Percentiles rank a stretch among this genome's conserved stretches.
These are phyloP conservation scores for Itoplectis maculator DNA, from an alignment of 2,888 invertebrate genomes.

Conservation along the genomic window DNA sequence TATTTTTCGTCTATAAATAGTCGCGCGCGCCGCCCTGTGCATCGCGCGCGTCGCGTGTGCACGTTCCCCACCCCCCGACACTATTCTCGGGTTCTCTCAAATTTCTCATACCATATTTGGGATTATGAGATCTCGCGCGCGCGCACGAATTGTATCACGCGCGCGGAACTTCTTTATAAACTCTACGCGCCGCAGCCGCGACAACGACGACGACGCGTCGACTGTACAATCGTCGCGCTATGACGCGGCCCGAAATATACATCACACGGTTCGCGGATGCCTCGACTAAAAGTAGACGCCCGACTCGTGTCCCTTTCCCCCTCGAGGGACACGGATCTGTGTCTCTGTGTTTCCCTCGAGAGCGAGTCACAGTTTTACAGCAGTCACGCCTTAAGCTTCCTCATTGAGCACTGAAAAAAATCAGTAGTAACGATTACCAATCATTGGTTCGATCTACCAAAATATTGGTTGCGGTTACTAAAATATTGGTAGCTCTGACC, in stretches of 20 bases:
- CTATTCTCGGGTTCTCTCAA: slow-evolving; percentile 84
- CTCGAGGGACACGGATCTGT: no score
- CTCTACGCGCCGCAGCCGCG: slow-evolving; percentile 11
- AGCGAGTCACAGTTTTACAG: not conserved
- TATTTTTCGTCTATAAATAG: slow-evolving; percentile 84
- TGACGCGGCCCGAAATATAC: slow-evolving; percentile 35
- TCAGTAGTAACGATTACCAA: no score
- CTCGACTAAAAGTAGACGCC: slow-evolving; percentile 59
- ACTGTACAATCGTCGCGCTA: slow-evolving; percentile 10
- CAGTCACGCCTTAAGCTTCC: not conserved
- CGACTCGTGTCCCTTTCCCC: slow-evolving; percentile 3
- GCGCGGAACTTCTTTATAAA: slow-evolving; percentile 60
- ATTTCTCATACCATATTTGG: slow-evolving; percentile 84
- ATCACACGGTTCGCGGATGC: slow-evolving; percentile 43
- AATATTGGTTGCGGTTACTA: no score
- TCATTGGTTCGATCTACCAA: no score
- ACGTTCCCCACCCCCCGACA: slow-evolving; percentile 81
- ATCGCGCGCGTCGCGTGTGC: slow-evolving; percentile 20
- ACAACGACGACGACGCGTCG: no score
- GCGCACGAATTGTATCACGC: slow-evolving; percentile 53
- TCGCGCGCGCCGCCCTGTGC: slow-evolving; percentile 7
- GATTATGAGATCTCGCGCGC: slow-evolving; percentile 77
- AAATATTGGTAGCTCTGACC: no score
- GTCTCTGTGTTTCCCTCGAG: not conserved
- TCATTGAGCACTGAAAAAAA: no score